Conservation (phyloP, 2,113 vertebrate species). For the Rousettus leschenaultii region DNA sequence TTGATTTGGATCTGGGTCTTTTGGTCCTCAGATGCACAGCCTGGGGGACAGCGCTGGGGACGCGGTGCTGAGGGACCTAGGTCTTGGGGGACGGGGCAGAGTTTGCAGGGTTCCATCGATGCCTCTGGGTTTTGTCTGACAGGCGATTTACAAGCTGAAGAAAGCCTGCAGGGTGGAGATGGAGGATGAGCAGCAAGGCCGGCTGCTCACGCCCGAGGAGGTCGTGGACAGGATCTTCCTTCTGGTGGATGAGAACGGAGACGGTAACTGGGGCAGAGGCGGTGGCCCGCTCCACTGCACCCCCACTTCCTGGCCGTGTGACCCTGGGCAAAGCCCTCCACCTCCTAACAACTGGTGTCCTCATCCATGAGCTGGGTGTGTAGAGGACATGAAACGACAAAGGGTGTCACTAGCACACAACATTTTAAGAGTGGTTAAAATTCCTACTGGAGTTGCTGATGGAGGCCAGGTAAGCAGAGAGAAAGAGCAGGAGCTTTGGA, state of each 20-base stretch:
- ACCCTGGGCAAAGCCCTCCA: background rate
- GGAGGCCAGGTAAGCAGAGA: accelerated
- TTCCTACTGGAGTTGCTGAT: accelerated
- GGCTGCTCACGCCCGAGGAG: constrained; percentile 91
- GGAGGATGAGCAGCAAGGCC: constrained; percentile 81
- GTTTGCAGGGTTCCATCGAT: background rate
- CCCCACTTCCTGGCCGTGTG: background rate
- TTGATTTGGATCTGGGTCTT: background rate
- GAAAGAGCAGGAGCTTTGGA: background rate
- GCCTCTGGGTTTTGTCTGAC: background rate
- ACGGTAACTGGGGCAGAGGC: constrained; percentile 82
- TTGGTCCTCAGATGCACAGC: background rate
- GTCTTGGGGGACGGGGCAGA: background rate
- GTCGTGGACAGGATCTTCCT: constrained; percentile 97
- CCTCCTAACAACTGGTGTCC: background rate
- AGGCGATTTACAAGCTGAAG: constrained; percentile 96
- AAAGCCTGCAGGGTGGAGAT: constrained; percentile 89
- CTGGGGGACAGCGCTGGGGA: background rate
- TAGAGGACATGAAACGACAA: background rate
- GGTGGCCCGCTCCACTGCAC: background rate
- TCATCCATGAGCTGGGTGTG: background rate
- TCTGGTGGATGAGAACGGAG: constrained; percentile 95
- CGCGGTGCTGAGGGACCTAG: accelerated
- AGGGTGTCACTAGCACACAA: background rate
- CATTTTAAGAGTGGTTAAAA: background rate